These are phyloP conservation scores for Microctenopoma steveboyesi DNA, from an alignment of 2,797 vertebrate species.

Conservation along the genomic window DNA sequence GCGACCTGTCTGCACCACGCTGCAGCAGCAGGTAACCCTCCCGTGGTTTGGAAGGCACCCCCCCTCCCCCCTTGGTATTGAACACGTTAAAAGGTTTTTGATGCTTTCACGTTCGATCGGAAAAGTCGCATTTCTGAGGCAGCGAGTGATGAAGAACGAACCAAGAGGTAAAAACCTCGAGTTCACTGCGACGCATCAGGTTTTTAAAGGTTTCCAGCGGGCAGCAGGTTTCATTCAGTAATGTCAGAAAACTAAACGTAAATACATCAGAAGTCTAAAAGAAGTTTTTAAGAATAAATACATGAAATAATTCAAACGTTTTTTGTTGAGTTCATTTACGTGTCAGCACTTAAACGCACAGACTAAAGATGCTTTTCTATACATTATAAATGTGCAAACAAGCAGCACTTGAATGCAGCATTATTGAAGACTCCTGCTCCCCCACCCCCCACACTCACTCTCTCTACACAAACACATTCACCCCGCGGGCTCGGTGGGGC, in stretches of 20 bases:
- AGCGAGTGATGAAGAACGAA: neutral
- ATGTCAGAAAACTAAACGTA: neutral
- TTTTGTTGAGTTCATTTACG: neutral
- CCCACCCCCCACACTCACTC: slow-evolving; percentile 49
- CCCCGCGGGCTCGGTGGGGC: slow-evolving; percentile 52
- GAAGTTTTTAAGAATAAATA: neutral
- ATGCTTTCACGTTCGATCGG: slow-evolving; percentile 59
- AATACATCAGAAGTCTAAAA: too few species aligned
- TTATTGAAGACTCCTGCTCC: slow-evolving; percentile 67
- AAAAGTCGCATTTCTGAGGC: slow-evolving; percentile 15
- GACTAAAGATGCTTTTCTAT: too few species aligned
- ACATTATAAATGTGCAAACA: slow-evolving; percentile 12
- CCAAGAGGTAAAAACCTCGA: too few species aligned
- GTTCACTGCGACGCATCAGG: too few species aligned
- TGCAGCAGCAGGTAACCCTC: slow-evolving; percentile 21
- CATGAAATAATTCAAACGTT: neutral
- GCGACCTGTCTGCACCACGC: neutral
- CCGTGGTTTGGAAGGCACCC: slow-evolving; percentile 11
- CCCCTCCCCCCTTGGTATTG: slow-evolving; percentile 32
- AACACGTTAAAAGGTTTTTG: slow-evolving; percentile 56
- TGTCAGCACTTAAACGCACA: neutral
- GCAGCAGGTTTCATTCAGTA: neutral
- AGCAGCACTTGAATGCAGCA: slow-evolving; percentile 60
- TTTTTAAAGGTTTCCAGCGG: neutral
- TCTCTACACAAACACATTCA: slow-evolving; percentile 71